Percentiles rank a stretch among this genome's conserved stretches.
These are phyloP conservation scores for Notodonta ziczac DNA, from an alignment of 2,888 invertebrate species.

Conservation along the genomic window DNA sequence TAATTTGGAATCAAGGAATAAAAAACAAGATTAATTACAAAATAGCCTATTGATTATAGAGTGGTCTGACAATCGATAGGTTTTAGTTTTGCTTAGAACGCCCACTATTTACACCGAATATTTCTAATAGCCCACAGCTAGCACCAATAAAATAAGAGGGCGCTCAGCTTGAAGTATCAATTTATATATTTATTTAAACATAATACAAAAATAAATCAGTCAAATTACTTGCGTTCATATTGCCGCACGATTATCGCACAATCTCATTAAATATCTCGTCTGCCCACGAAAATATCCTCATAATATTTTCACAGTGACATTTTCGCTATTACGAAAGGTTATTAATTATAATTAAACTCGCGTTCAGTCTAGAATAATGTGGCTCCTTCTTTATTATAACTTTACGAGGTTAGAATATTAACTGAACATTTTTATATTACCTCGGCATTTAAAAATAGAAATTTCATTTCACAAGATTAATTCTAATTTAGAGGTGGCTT, in stretches of 20 bases:
- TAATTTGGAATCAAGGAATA: too few species aligned
- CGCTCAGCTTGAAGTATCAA: too few species aligned
- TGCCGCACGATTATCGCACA: not conserved
- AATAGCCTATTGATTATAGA: too few species aligned
- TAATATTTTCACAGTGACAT: not conserved
- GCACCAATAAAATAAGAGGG: too few species aligned
- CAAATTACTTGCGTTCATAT: not conserved
- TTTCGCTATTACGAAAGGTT: not conserved
- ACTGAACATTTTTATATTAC: constrained; percentile 1
- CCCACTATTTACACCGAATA: too few species aligned
- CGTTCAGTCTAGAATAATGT: not conserved
- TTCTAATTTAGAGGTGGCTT: not conserved
- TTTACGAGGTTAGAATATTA: constrained; percentile 2
- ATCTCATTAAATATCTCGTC: not conserved
- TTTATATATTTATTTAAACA: too few species aligned
- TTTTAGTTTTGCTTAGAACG: too few species aligned
- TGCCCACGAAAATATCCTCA: not conserved
- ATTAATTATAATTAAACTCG: not conserved
- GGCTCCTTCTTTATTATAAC: not conserved
- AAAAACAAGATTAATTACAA: too few species aligned
- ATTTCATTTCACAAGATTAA: constrained; percentile 1
- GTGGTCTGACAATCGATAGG: too few species aligned
- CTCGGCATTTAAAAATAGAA: not conserved
- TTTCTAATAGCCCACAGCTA: too few species aligned
- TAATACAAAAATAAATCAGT: not conserved